Evolutionary conservation across 2,888 invertebrate genomes (phyloP).

Genomic region (Malthinus seriepunctatus): DNA sequence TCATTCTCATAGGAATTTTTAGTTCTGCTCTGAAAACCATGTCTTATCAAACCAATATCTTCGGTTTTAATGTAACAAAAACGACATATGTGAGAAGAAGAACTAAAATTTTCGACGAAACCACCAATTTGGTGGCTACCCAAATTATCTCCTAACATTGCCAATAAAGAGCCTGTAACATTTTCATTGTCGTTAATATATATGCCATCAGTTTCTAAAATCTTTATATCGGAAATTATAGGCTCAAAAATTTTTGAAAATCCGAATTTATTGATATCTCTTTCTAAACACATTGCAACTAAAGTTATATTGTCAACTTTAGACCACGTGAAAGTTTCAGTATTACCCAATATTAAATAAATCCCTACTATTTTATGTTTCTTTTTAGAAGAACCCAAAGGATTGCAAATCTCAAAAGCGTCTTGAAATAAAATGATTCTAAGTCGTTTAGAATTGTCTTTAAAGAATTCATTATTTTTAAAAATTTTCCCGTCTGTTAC

Average conservation of each 20-base stretch:
- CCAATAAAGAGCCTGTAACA: conserved; percentile 1
- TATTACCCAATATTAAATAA: conserved; percentile 9
- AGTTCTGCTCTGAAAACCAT: neutral
- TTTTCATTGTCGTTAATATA: conserved; percentile 3
- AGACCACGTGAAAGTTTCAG: neutral
- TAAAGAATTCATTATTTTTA: neutral
- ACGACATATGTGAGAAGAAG: conserved; percentile 11
- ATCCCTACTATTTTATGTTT: neutral
- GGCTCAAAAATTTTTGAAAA: conserved; percentile 7
- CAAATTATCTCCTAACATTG: too few relatives aligned
- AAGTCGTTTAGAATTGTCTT: neutral
- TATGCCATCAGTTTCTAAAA: conserved; percentile 12
- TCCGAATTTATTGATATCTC: conserved; percentile 12
- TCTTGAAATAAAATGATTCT: neutral
- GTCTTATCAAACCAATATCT: neutral
- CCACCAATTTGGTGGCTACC: conserved; percentile 19
- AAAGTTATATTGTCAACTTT: conserved; percentile 5
- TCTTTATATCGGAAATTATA: conserved; percentile 6
- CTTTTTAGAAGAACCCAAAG: neutral
- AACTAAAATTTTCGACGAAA: conserved; percentile 9
- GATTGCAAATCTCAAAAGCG: neutral
- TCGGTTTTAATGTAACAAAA: conserved; percentile 25
- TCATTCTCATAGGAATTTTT: neutral
- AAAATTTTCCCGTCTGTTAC: neutral
- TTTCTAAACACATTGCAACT: conserved; percentile 4